Conservation (phyloP, 2,797 vertebrate species). For the Parauchenoglanis punctatus region DNA sequence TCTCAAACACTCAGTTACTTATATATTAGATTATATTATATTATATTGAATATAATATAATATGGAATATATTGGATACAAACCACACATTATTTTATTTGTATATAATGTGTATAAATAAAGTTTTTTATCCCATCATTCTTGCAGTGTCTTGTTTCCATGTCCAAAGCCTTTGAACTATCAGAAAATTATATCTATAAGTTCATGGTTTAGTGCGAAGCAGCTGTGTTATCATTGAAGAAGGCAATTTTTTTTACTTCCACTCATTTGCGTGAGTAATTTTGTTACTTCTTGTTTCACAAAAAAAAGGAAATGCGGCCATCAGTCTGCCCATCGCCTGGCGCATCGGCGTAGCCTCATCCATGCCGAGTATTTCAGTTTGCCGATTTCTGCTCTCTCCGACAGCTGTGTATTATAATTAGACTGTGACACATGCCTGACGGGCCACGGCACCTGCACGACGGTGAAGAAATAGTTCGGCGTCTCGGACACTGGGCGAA, state of each 20-base stretch:
- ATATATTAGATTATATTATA: too few relatives aligned
- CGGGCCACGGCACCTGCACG: not conserved
- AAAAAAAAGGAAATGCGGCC: not conserved
- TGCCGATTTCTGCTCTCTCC: not conserved
- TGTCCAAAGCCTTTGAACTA: not conserved
- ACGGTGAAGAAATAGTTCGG: constrained; percentile 24
- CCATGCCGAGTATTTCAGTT: not conserved
- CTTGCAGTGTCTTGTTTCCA: not conserved
- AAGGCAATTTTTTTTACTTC: not conserved
- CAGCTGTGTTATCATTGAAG: not conserved
- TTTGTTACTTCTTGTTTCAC: not conserved
- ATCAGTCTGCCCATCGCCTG: too few relatives aligned
- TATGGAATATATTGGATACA: not conserved
- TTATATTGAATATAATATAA: too few relatives aligned
- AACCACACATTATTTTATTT: not conserved
- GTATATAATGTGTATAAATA: not conserved
- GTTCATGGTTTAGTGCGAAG: not conserved
- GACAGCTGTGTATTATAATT: constrained; percentile 28
- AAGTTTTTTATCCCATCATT: not conserved
- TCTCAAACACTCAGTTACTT: not conserved
- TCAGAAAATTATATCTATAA: not conserved
- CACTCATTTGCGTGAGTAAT: not conserved
- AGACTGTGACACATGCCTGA: constrained; percentile 5
- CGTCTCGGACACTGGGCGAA: not conserved
- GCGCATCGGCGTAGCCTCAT: not conserved